Evolutionary conservation across 2,113 vertebrate genomes (phyloP).

Genomic region (Nipponia nippon): DNA sequence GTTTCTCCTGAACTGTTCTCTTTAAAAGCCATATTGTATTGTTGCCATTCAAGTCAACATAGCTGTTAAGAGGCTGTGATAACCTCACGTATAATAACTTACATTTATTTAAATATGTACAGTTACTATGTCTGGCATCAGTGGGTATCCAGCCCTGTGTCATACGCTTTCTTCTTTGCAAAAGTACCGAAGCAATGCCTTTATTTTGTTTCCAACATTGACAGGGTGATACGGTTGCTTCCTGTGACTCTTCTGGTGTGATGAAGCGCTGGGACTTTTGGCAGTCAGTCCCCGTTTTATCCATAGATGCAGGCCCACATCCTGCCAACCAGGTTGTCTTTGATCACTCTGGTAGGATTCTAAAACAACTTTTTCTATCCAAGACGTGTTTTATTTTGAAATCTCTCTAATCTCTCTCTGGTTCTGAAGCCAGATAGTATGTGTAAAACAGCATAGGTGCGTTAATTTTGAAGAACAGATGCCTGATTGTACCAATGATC

Average conservation of each 20-base stretch:
- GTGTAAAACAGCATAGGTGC: neutral
- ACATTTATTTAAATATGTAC: neutral
- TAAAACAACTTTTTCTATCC: neutral
- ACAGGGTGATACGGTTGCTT: constrained; percentile 76
- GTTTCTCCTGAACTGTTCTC: neutral
- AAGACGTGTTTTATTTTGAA: neutral
- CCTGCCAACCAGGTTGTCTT: constrained; percentile 81
- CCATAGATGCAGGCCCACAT: constrained; percentile 74
- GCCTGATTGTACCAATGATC: neutral
- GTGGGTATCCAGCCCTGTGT: neutral
- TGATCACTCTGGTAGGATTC: constrained; percentile 69
- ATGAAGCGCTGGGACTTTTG: constrained; percentile 83
- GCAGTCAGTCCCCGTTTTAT: constrained; percentile 46
- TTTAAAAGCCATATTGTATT: neutral
- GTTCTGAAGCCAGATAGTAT: neutral
- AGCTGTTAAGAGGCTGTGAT: neutral
- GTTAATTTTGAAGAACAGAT: neutral
- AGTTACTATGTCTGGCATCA: neutral
- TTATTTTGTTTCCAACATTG: neutral
- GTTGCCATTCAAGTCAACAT: neutral
- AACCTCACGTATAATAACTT: neutral
- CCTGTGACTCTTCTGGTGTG: constrained; percentile 76
- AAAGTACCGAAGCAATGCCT: neutral
- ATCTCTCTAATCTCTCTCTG: neutral
- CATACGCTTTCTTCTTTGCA: neutral